phyloP scores from a whole-genome alignment of 2,113 vertebrate genomes.

The Nannobrachium achirus region DNA sequence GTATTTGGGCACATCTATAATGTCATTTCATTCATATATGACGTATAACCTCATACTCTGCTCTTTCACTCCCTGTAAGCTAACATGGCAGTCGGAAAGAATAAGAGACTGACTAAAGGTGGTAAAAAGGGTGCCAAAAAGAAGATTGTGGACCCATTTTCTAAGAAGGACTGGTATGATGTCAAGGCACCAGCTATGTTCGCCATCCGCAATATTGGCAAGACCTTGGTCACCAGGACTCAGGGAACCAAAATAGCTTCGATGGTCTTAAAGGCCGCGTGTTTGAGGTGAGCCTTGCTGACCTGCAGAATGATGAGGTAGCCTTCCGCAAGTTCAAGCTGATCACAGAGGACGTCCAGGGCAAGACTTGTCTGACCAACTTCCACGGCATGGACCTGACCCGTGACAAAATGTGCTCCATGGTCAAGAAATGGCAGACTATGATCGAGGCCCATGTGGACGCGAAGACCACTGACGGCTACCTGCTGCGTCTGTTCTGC shows the following conservation, averaged over 20 bases:
- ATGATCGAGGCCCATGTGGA: conserved; percentile 98
- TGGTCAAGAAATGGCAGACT: conserved; percentile 99
- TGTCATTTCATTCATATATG: too few relatives aligned
- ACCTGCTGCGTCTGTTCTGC: conserved; percentile 95
- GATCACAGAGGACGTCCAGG: conserved; percentile 96
- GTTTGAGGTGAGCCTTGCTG: conserved; percentile 96
- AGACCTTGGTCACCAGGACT: conserved; percentile 97
- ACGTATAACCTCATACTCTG: too few relatives aligned
- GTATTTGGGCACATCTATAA: too few relatives aligned
- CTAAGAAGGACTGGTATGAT: conserved; percentile 99
- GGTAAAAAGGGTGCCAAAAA: conserved; percentile 99
- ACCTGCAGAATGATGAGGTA: conserved; percentile 98
- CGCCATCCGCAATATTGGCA: conserved; percentile 97
- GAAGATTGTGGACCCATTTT: conserved; percentile 99
- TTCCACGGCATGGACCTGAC: conserved; percentile 99
- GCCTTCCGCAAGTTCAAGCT: conserved; percentile 99
- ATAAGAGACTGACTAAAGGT: conserved; percentile 97
- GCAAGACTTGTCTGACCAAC: conserved; percentile 98
- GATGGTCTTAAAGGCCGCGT: conserved; percentile 97
- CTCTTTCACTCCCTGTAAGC: conserved; percentile 86
- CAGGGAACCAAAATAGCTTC: conserved; percentile 99
- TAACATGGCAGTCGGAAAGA: conserved; percentile 97
- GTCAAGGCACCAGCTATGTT: conserved; percentile 99
- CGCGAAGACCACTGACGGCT: conserved; percentile 96
- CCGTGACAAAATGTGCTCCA: conserved; percentile 99